Percentiles rank a stretch among this genome's conserved stretches.
Evolutionary conservation across 2,797 vertebrate genomes (phyloP).

Genomic region (Psittacula echo): DNA sequence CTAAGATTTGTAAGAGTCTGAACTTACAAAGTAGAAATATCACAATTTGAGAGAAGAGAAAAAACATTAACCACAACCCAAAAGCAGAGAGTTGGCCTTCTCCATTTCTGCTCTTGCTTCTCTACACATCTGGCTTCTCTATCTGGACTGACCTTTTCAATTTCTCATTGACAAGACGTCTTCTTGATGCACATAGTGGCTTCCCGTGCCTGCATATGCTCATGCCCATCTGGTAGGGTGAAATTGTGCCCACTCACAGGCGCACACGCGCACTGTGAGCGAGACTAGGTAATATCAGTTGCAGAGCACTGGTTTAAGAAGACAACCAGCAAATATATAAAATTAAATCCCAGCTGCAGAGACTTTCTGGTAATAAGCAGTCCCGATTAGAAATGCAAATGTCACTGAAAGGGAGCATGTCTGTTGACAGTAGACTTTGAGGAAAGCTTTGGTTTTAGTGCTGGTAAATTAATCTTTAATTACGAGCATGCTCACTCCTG

Average conservation of each 20-base stretch:
- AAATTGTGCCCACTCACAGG: neutral
- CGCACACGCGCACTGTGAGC: neutral
- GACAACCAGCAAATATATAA: slow-evolving; percentile 3
- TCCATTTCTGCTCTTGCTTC: neutral
- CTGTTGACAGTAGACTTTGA: slow-evolving; percentile 61
- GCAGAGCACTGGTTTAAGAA: slow-evolving; percentile 19
- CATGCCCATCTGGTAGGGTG: neutral
- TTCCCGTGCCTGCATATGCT: neutral
- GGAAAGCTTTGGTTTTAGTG: slow-evolving; percentile 47
- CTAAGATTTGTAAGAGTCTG: neutral
- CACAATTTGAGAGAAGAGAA: neutral
- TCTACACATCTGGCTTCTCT: neutral
- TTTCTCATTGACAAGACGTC: neutral
- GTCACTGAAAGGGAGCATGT: slow-evolving; percentile 37
- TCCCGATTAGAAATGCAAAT: slow-evolving; percentile 63
- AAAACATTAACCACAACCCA: neutral
- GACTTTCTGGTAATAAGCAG: slow-evolving; percentile 37
- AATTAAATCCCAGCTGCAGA: slow-evolving; percentile 50
- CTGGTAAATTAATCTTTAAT: slow-evolving; percentile 59
- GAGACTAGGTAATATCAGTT: neutral
- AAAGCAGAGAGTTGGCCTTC: neutral
- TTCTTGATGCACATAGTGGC: neutral
- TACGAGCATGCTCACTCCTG: slow-evolving; percentile 24
- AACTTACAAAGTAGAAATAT: neutral
- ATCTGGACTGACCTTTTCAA: neutral